These are phyloP conservation scores for Globicephala melas DNA, from an alignment of 2,113 vertebrate species.

Conservation along the genomic window DNA sequence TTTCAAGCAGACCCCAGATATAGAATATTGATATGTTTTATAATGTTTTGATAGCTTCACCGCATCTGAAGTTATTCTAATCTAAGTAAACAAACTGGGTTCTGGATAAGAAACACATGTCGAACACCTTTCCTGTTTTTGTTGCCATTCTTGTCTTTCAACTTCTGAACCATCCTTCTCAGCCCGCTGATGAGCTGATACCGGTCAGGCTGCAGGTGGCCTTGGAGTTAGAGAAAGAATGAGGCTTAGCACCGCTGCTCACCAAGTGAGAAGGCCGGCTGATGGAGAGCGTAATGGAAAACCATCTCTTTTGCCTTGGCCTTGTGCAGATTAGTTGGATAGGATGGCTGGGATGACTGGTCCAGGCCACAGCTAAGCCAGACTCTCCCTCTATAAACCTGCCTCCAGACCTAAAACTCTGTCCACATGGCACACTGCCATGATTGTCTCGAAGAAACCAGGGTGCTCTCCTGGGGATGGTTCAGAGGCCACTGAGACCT, in stretches of 20 bases:
- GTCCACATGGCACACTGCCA: background rate
- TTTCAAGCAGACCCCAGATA: background rate
- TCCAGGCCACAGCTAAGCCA: background rate
- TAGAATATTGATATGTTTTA: background rate
- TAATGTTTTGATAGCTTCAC: background rate
- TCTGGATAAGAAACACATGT: background rate
- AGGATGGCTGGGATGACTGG: background rate
- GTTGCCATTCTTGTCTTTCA: background rate
- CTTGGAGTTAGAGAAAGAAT: background rate
- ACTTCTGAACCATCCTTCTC: background rate
- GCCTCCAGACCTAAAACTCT: background rate
- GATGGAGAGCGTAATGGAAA: background rate
- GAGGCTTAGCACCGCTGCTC: background rate
- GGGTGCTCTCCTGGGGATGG: background rate
- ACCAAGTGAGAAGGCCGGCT: background rate
- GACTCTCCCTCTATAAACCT: background rate
- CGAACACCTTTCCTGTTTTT: background rate
- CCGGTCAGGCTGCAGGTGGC: background rate
- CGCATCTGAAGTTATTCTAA: background rate
- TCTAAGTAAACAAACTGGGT: background rate
- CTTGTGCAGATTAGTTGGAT: background rate
- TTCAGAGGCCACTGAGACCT: background rate
- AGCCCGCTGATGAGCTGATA: background rate
- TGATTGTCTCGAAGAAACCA: background rate
- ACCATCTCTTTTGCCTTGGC: background rate